Evolutionary conservation across 2,113 vertebrate species (phyloP).

Genomic region (Leucoraja erinaceus): DNA sequence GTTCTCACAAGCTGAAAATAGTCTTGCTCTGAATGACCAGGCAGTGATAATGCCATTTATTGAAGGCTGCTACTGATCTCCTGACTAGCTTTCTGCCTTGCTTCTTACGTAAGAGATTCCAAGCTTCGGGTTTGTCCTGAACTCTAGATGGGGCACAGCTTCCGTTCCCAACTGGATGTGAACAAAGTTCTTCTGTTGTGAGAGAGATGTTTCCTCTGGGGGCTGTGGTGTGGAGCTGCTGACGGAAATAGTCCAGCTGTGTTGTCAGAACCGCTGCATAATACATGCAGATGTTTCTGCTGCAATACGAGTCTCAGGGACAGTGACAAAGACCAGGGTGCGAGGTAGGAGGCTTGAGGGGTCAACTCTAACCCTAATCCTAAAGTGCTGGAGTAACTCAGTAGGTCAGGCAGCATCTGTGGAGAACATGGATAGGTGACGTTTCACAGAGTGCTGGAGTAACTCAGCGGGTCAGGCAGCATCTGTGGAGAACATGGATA

Average conservation of each 20-base stretch:
- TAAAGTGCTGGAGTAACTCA: no score
- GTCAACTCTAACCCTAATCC: no score
- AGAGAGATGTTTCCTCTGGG: background rate
- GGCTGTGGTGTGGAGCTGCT: background rate
- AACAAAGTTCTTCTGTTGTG: background rate
- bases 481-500: no score
- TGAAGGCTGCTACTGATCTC: background rate
- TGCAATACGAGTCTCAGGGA: no score
- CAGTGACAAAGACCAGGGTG: no score
- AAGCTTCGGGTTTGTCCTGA: background rate
- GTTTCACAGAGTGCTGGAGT: no score
- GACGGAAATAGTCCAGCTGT: background rate
- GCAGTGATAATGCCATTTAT: background rate
- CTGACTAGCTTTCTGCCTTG: background rate
- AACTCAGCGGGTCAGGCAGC: no score
- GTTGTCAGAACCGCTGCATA: background rate
- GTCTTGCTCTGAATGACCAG: background rate
- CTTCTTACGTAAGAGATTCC: background rate
- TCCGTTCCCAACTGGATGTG: background rate
- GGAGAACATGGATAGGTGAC: no score
- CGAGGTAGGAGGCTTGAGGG: no score
- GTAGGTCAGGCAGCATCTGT: no score
- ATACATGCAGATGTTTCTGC: background rate
- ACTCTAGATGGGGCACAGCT: background rate
- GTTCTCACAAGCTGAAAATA: background rate